A percentile compares a stretch with the other conserved stretches of the same genome.
Conservation (phyloP, 2,113 vertebrate species). For the Oncorhynchus gorbuscha region DNA sequence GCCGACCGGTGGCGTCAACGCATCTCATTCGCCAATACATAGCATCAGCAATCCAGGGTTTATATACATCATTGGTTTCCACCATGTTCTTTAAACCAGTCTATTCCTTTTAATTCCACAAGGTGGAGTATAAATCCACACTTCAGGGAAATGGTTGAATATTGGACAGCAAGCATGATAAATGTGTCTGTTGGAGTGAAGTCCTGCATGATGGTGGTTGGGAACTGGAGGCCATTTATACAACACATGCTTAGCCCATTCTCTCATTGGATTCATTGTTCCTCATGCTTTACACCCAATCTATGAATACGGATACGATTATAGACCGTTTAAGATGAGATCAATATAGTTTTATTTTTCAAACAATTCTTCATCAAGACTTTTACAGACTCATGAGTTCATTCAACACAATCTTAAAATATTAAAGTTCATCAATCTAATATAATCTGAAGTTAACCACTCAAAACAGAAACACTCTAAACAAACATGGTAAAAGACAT, state of each 20-base stretch:
- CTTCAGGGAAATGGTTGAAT: too few species aligned
- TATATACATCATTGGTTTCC: too few species aligned
- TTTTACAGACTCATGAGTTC: conserved; percentile 64
- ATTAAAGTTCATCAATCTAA: conserved; percentile 71
- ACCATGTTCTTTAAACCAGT: too few species aligned
- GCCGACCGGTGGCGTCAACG: too few species aligned
- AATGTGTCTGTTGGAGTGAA: too few species aligned
- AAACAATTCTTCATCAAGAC: conserved; percentile 78
- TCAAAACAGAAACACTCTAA: conserved; percentile 55
- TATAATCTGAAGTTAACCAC: conserved; percentile 68
- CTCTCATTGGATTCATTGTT: not conserved
- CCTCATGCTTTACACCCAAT: not conserved
- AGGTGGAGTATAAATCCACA: too few species aligned
- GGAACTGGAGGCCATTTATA: too few species aligned
- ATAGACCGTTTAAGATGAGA: conserved; percentile 49
- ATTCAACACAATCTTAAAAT: conserved; percentile 75
- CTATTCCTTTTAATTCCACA: too few species aligned
- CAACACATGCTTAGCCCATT: not conserved
- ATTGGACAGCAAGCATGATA: too few species aligned
- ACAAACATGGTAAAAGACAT: conserved; percentile 59
- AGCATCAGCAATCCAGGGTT: too few species aligned
- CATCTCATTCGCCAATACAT: too few species aligned
- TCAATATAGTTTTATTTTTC: conserved; percentile 73
- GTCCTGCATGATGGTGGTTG: too few species aligned
- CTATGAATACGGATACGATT: not conserved